Evolutionary conservation across 2,113 vertebrate species (phyloP), one percentile per base, ranked within the genome.

Genomic region (Lucifuga dentata): DNA sequence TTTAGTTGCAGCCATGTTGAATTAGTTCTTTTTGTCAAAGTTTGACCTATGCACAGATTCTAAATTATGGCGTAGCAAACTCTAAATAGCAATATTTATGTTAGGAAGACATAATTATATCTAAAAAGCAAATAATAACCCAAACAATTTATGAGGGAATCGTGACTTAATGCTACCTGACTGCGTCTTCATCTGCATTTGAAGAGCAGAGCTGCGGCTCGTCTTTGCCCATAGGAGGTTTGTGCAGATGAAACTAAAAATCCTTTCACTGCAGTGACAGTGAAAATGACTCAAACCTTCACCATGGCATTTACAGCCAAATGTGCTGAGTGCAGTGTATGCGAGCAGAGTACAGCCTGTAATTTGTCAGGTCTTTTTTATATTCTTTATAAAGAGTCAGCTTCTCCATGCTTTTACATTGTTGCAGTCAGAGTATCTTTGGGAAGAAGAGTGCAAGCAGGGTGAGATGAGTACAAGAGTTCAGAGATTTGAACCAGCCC

Each of bases 231-330:
- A 70, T 78, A 65, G 82, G 72, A 84, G 86, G 73, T 78, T 88
- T 87, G 80, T 87, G 84, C 84, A 81, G 83, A 81, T 67, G 59
- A 83, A 87, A 85, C 84, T 80, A 83, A 88, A 86, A 90, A 86
- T 89, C 87, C 83, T 88, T 88, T 90, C 88, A 88, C 86, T 85
- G 87, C 87, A 81, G 84, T 86, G 89, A 89, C 84, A 73, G 84
- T 86, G 87, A 90, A 91, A 92, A 91, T 89, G 88, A 89, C 83
- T 92, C 86, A 88, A 92, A 90, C 79, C 88, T 88, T 89, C 81
- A 83, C 78, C 80, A 79, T 93, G 91, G 91, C 92, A 93, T 92
- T 93, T 93, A 91, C 90, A 88, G 88, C 90, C 88, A 90, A 93
- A 92, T 92, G 87, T 91, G 90, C 89, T 91, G 89, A 92, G 88